A percentile compares a stretch with the other conserved stretches of the same genome.
phyloP scores from a whole-genome alignment of 2,113 vertebrate species.

The Tachycineta bicolor region DNA sequence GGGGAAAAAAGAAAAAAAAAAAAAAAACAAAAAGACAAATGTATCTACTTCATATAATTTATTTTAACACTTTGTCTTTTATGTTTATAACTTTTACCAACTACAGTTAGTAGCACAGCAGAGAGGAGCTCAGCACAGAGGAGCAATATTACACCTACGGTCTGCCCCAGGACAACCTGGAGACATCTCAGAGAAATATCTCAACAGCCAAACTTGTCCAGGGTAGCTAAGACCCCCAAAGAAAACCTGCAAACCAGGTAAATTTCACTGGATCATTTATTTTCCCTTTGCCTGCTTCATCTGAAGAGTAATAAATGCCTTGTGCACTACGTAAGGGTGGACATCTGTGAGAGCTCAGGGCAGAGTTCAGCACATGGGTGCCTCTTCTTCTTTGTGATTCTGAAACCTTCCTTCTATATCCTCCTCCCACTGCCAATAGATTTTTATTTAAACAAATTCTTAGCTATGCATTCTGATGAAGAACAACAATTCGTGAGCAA shows the following conservation, averaged over 20 bases:
- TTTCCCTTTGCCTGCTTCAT: background rate
- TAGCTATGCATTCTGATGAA: background rate
- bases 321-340: rapidly evolving
- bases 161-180: background rate
- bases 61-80: background rate
- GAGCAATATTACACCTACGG: background rate
- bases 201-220: background rate
- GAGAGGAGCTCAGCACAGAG: rapidly evolving
- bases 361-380: background rate
- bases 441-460: background rate
- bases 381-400: rapidly evolving
- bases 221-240: background rate
- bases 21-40: background rate
- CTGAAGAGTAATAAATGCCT: background rate
- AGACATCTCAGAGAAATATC: background rate
- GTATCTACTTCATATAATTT: background rate
- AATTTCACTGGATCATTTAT: background rate
- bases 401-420: background rate
- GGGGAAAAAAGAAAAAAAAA: background rate
- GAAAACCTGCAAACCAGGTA: background rate
- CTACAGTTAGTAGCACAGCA: too few relatives aligned
- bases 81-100: background rate
- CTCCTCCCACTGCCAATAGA: background rate
- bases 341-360: rapidly evolving
- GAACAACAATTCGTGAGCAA: background rate